phyloP scores from a whole-genome alignment of 2,113 vertebrate species.

The Myotis brandtii region DNA sequence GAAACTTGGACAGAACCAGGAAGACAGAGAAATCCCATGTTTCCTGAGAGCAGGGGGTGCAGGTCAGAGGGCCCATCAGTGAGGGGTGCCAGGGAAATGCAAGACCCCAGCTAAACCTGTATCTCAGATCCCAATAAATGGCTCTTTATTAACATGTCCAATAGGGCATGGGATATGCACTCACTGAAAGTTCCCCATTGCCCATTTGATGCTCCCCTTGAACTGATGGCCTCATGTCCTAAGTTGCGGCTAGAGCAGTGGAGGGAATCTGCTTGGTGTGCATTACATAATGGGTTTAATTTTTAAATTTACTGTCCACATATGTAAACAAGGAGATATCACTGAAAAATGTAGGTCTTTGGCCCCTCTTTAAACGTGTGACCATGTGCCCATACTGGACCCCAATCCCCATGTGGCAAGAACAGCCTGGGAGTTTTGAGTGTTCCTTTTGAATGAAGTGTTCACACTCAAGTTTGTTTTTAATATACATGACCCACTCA shows the following conservation, averaged over 20 bases:
- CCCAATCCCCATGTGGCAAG: fast-evolving
- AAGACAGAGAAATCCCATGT: fast-evolving
- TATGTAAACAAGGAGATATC: neutral
- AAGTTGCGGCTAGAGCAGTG: neutral
- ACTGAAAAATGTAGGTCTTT: neutral
- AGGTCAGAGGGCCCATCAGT: fast-evolving
- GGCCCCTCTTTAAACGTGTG: neutral
- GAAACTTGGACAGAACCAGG: neutral
- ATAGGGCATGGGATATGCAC: fast-evolving
- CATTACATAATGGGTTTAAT: fast-evolving
- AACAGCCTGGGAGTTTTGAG: fast-evolving
- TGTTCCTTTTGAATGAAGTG: fast-evolving
- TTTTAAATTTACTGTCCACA: too few species aligned
- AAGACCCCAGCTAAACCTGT: fast-evolving
- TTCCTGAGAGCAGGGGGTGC: neutral
- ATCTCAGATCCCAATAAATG: neutral
- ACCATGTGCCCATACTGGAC: fast-evolving
- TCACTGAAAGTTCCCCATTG: neutral
- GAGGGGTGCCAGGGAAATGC: fast-evolving
- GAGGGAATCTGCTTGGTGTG: too few species aligned
- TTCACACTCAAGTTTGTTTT: fast-evolving
- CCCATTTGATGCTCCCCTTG: neutral
- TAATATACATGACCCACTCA: fast-evolving
- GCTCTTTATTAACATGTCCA: neutral
- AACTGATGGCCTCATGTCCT: neutral